phyloP scores from a whole-genome alignment of 1,140 invertebrate species.

The Meloidogyne hapla region DNA sequence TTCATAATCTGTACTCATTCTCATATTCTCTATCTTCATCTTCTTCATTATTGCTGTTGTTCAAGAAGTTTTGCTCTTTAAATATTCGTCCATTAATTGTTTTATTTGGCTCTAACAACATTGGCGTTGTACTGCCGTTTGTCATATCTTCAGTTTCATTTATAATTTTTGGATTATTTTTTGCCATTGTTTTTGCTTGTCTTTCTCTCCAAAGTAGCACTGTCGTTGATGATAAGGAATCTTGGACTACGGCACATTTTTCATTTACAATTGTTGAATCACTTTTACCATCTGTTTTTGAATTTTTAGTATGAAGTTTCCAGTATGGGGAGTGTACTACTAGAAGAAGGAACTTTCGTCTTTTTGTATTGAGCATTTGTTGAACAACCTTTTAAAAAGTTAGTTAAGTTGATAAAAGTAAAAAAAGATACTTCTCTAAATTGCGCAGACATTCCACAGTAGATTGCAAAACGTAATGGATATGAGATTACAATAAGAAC shows the following conservation, averaged over 20 bases:
- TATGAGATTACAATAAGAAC: conserved; percentile 59
- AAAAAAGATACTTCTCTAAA: conserved; percentile 47
- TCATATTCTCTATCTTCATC: conserved; percentile 18
- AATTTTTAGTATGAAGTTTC: conserved; percentile 4
- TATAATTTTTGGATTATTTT: not conserved
- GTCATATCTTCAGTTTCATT: not conserved
- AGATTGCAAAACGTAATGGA: conserved; percentile 61
- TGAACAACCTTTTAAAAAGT: conserved; percentile 31
- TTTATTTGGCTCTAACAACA: conserved; percentile 7
- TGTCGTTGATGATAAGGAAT: not conserved
- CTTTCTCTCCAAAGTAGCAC: not conserved
- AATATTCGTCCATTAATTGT: not conserved
- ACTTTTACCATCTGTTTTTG: not conserved
- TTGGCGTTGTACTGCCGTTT: conserved; percentile 4
- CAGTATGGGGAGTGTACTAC: conserved; percentile 12
- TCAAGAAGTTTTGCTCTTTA: not conserved
- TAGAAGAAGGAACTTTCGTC: conserved; percentile 13
- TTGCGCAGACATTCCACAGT: conserved; percentile 61
- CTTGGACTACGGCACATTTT: not conserved
- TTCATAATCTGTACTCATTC: conserved; percentile 21
- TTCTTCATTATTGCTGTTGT: not conserved
- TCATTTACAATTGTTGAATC: conserved; percentile 11
- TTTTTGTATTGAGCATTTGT: conserved; percentile 30
- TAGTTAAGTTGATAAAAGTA: conserved; percentile 14
- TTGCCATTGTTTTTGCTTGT: not conserved